Evolutionary conservation across 2,113 vertebrate species (phyloP).

Genomic region (Lepus americanus): DNA sequence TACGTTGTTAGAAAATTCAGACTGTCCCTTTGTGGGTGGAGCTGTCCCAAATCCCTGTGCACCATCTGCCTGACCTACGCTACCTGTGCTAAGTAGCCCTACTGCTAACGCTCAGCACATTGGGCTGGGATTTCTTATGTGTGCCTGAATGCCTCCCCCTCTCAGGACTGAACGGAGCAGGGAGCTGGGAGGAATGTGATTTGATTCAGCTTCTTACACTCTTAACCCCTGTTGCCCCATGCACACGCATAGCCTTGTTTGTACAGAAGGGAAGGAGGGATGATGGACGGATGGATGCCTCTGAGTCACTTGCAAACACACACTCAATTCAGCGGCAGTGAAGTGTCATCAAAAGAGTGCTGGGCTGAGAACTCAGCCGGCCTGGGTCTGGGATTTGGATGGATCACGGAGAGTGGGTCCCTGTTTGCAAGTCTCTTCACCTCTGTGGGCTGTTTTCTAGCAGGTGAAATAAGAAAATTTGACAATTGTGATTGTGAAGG

Average conservation of each 20-base stretch:
- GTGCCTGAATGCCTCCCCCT: neutral
- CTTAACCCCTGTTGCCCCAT: neutral
- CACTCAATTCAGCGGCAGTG: neutral
- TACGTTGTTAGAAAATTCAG: constrained; percentile 8
- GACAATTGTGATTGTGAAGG: neutral
- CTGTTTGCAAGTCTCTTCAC: neutral
- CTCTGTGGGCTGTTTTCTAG: neutral
- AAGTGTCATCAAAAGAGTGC: neutral
- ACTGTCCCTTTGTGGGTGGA: neutral
- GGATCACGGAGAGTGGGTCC: neutral
- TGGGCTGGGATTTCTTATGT: neutral
- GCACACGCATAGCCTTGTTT: neutral
- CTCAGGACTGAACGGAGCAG: neutral
- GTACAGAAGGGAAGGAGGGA: neutral
- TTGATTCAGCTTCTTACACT: neutral
- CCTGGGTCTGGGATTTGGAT: neutral
- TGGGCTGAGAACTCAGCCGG: neutral
- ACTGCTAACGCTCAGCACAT: neutral
- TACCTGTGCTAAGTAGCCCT: neutral
- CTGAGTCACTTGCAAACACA: neutral
- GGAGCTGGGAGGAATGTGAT: neutral
- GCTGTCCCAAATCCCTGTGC: neutral
- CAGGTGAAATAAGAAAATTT: neutral
- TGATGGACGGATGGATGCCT: neutral
- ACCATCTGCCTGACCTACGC: neutral